Percentiles rank a stretch among this genome's conserved stretches.
These are phyloP conservation scores for Hassar affinis DNA, from an alignment of 2,113 vertebrate species.

Conservation along the genomic window DNA sequence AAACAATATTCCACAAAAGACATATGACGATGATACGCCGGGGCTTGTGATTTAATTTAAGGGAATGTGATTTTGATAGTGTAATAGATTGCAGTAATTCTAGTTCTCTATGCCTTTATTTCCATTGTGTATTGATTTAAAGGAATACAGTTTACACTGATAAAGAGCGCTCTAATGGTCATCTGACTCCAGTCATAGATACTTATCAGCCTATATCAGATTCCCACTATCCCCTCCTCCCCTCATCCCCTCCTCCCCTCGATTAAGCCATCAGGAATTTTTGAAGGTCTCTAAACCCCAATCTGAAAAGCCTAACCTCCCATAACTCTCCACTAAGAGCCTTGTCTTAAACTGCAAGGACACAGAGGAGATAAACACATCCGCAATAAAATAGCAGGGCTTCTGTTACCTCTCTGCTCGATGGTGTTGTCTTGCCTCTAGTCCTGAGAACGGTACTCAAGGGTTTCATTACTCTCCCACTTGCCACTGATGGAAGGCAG, in stretches of 20 bases:
- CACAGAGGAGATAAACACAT: slow-evolving; percentile 20
- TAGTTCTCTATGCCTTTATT: neutral
- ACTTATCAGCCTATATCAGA: slow-evolving; percentile 24
- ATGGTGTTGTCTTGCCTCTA: slow-evolving; percentile 48
- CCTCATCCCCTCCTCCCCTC: neutral
- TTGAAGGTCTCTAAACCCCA: slow-evolving; percentile 4
- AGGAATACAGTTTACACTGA: slow-evolving; percentile 31
- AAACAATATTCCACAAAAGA: neutral
- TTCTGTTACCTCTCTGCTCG: slow-evolving; percentile 10
- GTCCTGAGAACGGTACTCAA: slow-evolving; percentile 42
- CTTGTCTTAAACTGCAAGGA: neutral
- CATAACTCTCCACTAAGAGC: slow-evolving; percentile 25
- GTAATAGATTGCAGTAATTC: neutral
- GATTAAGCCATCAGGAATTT: slow-evolving; percentile 37
- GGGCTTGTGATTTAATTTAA: neutral
- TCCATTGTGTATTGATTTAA: slow-evolving; percentile 20
- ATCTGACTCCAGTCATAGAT: slow-evolving; percentile 13
- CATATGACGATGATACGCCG: neutral
- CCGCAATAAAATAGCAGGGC: slow-evolving; percentile 30
- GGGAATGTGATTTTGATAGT: neutral
- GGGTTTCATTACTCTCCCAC: slow-evolving; percentile 44
- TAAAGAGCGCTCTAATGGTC: slow-evolving; percentile 17
- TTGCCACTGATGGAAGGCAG: slow-evolving; percentile 14
- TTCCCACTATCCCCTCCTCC: slow-evolving; percentile 5
- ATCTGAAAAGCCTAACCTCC: slow-evolving; percentile 9